These are phyloP conservation scores for Cossypha polioptera DNA, from an alignment of 2,797 vertebrate genomes.

Conservation along the genomic window DNA sequence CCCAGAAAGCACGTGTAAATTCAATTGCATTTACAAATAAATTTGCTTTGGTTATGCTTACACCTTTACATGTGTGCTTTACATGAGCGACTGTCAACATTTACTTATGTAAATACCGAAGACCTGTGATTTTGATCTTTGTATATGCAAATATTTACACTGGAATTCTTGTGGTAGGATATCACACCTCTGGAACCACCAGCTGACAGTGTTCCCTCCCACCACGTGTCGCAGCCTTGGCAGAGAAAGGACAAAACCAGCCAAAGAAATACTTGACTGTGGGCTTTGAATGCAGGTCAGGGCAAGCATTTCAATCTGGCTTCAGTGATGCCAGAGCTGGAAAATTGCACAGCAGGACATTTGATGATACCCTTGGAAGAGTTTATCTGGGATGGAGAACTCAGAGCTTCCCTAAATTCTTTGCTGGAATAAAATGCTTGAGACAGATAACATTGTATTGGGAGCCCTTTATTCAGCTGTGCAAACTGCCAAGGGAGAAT, in stretches of 20 bases:
- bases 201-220: not conserved
- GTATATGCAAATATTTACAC: slow-evolving; percentile 58
- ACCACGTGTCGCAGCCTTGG: not conserved
- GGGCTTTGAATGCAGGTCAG: not conserved
- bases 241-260: not conserved
- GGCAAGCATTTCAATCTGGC: not conserved
- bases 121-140: slow-evolving; percentile 52
- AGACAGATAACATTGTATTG: not conserved
- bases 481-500: not conserved
- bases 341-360: not conserved
- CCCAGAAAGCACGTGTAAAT: slow-evolving; percentile 21
- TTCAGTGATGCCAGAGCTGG: not conserved
- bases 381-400: not conserved
- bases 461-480: not conserved
- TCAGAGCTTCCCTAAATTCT: not conserved
- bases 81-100: slow-evolving; percentile 52
- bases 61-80: slow-evolving; percentile 54
- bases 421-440: not conserved
- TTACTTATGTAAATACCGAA: slow-evolving; percentile 52
- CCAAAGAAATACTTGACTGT: not conserved
- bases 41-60: slow-evolving; percentile 44
- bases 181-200: slow-evolving; percentile 39
- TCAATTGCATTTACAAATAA: slow-evolving; percentile 54
- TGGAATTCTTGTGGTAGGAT: slow-evolving; percentile 23
- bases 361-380: not conserved